phyloP scores from a whole-genome alignment of 2,888 invertebrate species.

The Neocrepidodera transversa region DNA sequence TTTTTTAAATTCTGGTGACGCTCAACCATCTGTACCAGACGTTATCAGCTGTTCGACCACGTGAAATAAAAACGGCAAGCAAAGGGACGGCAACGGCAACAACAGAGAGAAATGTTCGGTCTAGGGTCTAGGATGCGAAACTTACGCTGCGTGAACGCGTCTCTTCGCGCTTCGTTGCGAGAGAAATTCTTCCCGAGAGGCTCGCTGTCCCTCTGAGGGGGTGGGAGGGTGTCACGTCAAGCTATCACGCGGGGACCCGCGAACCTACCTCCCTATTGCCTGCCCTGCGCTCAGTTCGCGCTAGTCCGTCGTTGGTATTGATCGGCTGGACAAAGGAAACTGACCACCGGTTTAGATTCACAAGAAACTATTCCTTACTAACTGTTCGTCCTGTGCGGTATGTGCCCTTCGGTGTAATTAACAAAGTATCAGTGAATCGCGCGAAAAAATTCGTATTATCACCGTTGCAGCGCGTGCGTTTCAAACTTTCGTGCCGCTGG shows the following conservation, averaged over 20 bases:
- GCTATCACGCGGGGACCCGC: conserved; percentile 61
- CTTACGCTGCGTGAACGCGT: conserved; percentile 57
- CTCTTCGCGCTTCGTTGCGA: conserved; percentile 51
- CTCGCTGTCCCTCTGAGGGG: conserved; percentile 53
- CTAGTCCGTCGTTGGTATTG: conserved; percentile 58
- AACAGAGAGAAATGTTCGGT: conserved; percentile 35
- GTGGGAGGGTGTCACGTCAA: conserved; percentile 69
- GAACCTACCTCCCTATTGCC: conserved; percentile 50
- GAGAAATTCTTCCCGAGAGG: conserved; percentile 44
- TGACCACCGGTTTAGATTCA: conserved; percentile 61
- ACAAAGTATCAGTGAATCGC: conserved; percentile 36
- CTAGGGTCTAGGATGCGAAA: conserved; percentile 47
- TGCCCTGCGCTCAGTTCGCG: conserved; percentile 57
- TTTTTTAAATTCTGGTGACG: conserved; percentile 11
- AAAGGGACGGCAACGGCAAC: conserved; percentile 6
- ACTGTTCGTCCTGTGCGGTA: conserved; percentile 42
- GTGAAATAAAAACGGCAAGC: conserved; percentile 41
- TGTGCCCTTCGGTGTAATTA: conserved; percentile 53
- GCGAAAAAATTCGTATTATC: conserved; percentile 35
- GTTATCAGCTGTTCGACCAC: conserved; percentile 48
- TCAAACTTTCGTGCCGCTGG: conserved; percentile 28
- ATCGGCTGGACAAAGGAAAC: conserved; percentile 62
- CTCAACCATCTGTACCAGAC: conserved; percentile 24
- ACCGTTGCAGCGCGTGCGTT: conserved; percentile 41
- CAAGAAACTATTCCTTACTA: conserved; percentile 52